Evolutionary conservation across 1,140 invertebrate genomes (phyloP).

Genomic region (Mizuhopecten yessoensis): DNA sequence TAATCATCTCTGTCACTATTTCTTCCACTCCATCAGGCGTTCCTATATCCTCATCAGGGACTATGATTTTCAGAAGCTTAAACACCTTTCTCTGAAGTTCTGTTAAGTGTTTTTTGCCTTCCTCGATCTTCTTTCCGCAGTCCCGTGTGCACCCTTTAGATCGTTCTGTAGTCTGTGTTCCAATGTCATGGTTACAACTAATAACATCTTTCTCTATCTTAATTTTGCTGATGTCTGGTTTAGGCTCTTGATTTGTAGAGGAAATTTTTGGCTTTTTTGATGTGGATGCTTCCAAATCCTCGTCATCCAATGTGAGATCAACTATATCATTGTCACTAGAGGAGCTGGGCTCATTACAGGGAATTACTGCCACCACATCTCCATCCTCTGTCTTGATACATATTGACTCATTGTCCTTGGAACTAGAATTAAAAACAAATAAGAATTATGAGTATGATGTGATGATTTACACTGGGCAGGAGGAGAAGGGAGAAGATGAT

Average conservation of each 20-base stretch:
- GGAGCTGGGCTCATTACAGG: constrained; percentile 44
- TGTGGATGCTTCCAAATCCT: constrained; percentile 42
- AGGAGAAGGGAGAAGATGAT: too few species aligned
- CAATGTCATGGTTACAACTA: background rate
- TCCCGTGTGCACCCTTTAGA: background rate
- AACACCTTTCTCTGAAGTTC: constrained; percentile 70
- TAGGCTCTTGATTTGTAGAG: constrained; percentile 22
- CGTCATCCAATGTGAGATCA: constrained; percentile 57
- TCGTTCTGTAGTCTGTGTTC: background rate
- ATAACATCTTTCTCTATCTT: constrained; percentile 46
- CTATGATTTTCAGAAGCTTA: constrained; percentile 71
- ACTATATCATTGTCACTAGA: constrained; percentile 31
- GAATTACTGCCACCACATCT: constrained; percentile 65
- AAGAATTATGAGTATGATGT: too few species aligned
- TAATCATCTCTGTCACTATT: constrained; percentile 75
- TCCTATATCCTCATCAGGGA: constrained; percentile 72
- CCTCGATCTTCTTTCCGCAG: background rate
- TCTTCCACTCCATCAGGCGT: constrained; percentile 67
- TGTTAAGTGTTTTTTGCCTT: constrained; percentile 42
- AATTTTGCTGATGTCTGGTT: constrained; percentile 53
- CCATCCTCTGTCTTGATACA: constrained; percentile 70
- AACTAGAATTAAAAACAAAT: constrained; percentile 43
- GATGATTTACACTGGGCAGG: too few species aligned
- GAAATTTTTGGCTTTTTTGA: constrained; percentile 37
- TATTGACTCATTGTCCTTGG: constrained; percentile 52